phyloP scores from a whole-genome alignment of 2,797 vertebrate species.

The Channallabes apus region DNA sequence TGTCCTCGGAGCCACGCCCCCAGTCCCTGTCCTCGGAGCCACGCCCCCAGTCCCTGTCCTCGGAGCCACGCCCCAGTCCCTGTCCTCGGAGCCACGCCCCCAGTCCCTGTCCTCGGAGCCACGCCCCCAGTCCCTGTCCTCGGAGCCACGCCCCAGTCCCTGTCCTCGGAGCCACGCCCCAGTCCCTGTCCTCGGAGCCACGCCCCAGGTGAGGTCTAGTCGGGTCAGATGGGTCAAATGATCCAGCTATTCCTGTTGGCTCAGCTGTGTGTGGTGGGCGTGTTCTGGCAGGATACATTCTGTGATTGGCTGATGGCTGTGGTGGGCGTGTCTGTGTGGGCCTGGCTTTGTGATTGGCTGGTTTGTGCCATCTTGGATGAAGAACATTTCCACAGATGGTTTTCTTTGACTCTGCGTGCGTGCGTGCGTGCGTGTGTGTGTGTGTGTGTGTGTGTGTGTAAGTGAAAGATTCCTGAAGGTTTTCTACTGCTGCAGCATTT shows the following conservation, averaged over 20 bases:
- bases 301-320: not conserved
- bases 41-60: too few species aligned
- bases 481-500: slow-evolving; percentile 20
- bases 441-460: not conserved
- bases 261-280: slow-evolving; percentile 5
- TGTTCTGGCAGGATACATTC: not conserved
- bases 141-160: too few species aligned
- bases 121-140: too few species aligned
- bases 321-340: not conserved
- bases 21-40: too few species aligned
- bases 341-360: not conserved
- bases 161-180: too few species aligned
- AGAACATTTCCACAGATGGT: not conserved
- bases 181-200: too few species aligned
- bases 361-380: not conserved
- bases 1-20: too few species aligned
- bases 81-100: too few species aligned
- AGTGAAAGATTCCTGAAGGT: not conserved
- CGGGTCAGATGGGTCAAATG: too few species aligned
- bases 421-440: not conserved
- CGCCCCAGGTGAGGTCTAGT: too few species aligned
- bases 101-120: too few species aligned
- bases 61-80: too few species aligned
- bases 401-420: not conserved
- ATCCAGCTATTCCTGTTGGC: not conserved